Base-by-base conservation (phyloP, 2,113 vertebrate genomes). In the Leptobrachium ailaonicum region DNA sequence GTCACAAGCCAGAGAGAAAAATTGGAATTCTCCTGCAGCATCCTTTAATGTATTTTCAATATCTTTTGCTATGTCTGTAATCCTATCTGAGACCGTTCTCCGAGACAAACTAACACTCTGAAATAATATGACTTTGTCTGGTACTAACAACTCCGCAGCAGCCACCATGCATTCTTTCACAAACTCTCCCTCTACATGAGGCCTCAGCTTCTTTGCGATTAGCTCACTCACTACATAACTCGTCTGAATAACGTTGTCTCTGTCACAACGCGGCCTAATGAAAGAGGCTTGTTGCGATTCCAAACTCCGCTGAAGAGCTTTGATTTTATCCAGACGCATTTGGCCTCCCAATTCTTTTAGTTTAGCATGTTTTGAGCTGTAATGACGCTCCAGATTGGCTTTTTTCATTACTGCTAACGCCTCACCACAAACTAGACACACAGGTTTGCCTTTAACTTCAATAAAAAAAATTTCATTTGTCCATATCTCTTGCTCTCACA, bases 331-430 rank as follows among this genome's bases (percentile, higher is more conserved):
- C 47, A 50, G 47, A 8, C 47, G 47, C 47, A 50, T 5, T 50
- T 50, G 47, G 47, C 76, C 66, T 83, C 50, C 45, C 81, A 75
- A 80, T 41, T 80, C 82, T 41, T 83, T 14, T 3, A 80, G 71
- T 83, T 84, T 84, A 75, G 75, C 72, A 79, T 80, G 82, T 76
- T 80, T 84, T 43, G 73, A 73, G 77, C 77, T 82, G 74, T 83
- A 84, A 83, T 82, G 77, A 74, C 2, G 70, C 60, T 81, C 67
- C 12, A 81, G 54, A 80, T 80, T 81, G 7, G 42, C 41, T 45
- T 81, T 84, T 83, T 76, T 83, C 76, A 76, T 83, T 32, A 82
- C 71, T 42, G 66, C 41, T 6, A 83, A 50, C 8, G 47, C 8
- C 4, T 50, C 1, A 8, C 4, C 47, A 50, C 47, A 50, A 50